Evolutionary conservation across 2,888 invertebrate species (phyloP), one percentile per base, ranked within the genome.

Genomic region (Drosophila colorata): DNA sequence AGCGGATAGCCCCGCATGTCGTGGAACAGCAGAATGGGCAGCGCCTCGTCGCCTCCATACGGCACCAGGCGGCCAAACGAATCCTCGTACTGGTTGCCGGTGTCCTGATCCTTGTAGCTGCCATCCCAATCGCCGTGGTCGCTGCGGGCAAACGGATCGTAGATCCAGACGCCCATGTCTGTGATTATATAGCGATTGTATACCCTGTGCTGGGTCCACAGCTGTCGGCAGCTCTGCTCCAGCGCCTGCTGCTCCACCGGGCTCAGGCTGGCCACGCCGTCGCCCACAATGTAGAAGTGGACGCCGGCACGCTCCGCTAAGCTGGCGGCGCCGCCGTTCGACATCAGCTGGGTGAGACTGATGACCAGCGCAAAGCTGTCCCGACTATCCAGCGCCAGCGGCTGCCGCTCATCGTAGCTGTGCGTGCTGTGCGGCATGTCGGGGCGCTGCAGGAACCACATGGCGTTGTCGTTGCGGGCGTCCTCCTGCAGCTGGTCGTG

Each of bases 1-100:
- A 92, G 7, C 3, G 92, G 92, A 87, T 92, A 92, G 3, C 91
- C 91, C 13, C 84, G 87, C 87, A 92, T 88, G 33, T 92, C 69
- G 13, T 82, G 79, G 55, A 92, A 91, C 18, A 91, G 43, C 2
- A 80, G 52, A 1, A 35, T 66, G 25, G 73, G 67, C 46, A 91
- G 35, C 0, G 81, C 52, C 20, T 75, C 66, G 2, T 71, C 51
- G 0, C 78, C 84, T 3, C n/a, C 33, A 31, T 88, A 89, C 4
- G 63, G 48, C 8, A 85, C 53, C 9, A 91, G 61, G 13, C 78
- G 77, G 0, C 91, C 91, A 48, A 78, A 82, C 2, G 44, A 33
- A 0, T 28, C n/a, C n/a, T 76, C 70, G 8, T 52, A 48, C 11
- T 7, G 35, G 4, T 9, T 20, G 8, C 71, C 88, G 1, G 25